phyloP scores from a whole-genome alignment of 2,797 vertebrate genomes.

The Liasis olivaceus region DNA sequence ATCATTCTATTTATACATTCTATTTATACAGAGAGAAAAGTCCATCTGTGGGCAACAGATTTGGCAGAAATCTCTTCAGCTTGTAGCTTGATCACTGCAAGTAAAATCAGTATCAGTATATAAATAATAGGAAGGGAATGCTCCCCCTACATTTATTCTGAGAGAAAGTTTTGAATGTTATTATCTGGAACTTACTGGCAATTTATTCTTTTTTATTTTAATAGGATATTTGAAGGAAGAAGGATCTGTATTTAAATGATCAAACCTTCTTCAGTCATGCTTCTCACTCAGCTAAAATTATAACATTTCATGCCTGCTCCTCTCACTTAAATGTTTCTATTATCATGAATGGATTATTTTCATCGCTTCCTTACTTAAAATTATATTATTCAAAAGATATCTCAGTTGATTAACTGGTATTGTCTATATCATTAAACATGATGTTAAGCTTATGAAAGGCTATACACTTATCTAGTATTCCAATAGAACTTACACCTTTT shows the following conservation, averaged over 20 bases:
- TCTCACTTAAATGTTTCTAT: conserved; percentile 42
- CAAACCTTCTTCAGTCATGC: conserved; percentile 17
- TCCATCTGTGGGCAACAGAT: background rate
- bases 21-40: background rate
- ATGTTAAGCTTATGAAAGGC: conserved; percentile 1
- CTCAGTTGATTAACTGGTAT: conserved; percentile 2
- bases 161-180: background rate
- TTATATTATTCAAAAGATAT: conserved; percentile 17
- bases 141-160: background rate
- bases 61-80: background rate
- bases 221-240: background rate
- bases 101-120: background rate
- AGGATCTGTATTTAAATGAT: conserved; percentile 14
- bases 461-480: conserved; percentile 23
- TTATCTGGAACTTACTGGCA: background rate
- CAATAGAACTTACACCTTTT: background rate
- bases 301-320: conserved; percentile 31
- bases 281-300: conserved; percentile 9
- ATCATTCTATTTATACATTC: background rate
- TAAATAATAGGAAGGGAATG: background rate
- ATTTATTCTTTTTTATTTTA: background rate
- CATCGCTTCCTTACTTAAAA: conserved; percentile 3
- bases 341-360: conserved; percentile 40
- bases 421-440: background rate
- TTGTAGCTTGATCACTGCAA: background rate